Evolutionary conservation across 2,797 vertebrate genomes (phyloP), one percentile per base, ranked within the genome.

Genomic region (Enteromius unitaeniatus): DNA sequence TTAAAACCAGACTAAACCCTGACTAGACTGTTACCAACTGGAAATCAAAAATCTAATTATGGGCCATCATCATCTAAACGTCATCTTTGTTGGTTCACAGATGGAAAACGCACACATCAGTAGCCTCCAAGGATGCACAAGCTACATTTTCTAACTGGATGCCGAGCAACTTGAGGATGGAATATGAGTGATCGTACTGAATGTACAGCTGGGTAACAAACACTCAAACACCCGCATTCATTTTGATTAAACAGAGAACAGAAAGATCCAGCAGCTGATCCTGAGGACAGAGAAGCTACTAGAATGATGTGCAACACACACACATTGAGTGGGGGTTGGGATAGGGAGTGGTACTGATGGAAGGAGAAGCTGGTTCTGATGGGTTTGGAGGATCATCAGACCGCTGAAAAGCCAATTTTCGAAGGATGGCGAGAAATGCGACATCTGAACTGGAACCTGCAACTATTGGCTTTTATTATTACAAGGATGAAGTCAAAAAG

Each of bases 251-350:
- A 82, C 73, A 82, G 6, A 65, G 28, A 83, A 78, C 70, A 78
- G 70, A 70, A 58, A 81, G 70, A 81, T 76, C 75, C 65, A 62
- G 78, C 55, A 64, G 74, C 79, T 84, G 78, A 15, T 83, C 40
- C 67, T 84, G 60, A 75, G 78, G 83, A 87, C 74, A 72, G 80
- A 72, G 68, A 78, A 82, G 60, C 23, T 53, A 72, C 75, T 49
- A 40, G 42, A 70, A 60, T 15, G 55, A 82, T 67, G 45, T 80
- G 74, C 68, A 84, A 49, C 77, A 72, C 72, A 81, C 81, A 68
- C 60, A 62, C 31, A 67, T 19, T 26, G 64, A 65, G 76, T 83
- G 87, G 87, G 85, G 87, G 85, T 14, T 82, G 85, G 85, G 81
- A 81, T 37, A 78, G 81, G 87, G 79, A 86, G 62, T 86, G 79